Conservation (phyloP, 2,888 invertebrate species). For the Patella caerulea region DNA sequence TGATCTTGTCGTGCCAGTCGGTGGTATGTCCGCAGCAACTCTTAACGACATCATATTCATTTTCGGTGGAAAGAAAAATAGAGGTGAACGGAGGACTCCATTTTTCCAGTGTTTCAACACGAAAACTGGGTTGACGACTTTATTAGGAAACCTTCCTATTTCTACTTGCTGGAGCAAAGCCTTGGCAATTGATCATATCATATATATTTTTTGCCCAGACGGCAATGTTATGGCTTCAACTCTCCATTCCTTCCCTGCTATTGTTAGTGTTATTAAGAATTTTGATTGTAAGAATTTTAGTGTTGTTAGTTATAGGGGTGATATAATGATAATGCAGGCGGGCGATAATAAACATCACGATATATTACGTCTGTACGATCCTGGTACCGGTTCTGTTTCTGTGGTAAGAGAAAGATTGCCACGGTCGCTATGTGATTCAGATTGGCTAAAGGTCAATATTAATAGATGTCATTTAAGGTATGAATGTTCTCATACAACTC, state of each 20-base stretch:
- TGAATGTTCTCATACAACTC: slow-evolving; percentile 30
- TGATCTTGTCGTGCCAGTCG: slow-evolving; percentile 31
- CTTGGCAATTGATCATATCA: slow-evolving; percentile 34
- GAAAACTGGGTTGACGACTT: slow-evolving; percentile 30
- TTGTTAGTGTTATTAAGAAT: slow-evolving; percentile 35
- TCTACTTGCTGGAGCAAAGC: slow-evolving; percentile 39
- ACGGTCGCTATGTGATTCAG: slow-evolving; percentile 38
- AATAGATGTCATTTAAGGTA: slow-evolving; percentile 39
- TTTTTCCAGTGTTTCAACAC: slow-evolving; percentile 38
- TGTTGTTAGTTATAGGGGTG: slow-evolving; percentile 35
- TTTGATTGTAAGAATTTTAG: slow-evolving; percentile 38
- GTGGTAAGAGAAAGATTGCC: slow-evolving; percentile 36
- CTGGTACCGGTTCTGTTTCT: slow-evolving; percentile 20
- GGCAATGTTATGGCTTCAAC: slow-evolving; percentile 36
- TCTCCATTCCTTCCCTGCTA: slow-evolving; percentile 27
- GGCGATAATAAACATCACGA: slow-evolving; percentile 38
- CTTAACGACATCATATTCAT: slow-evolving; percentile 36
- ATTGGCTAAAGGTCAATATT: slow-evolving; percentile 41
- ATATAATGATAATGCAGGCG: slow-evolving; percentile 36
- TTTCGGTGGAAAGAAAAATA: slow-evolving; percentile 38
- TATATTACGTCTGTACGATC: slow-evolving; percentile 32
- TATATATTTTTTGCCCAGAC: slow-evolving; percentile 38
- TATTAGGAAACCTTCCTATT: slow-evolving; percentile 29
- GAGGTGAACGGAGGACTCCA: slow-evolving; percentile 33
- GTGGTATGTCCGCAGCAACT: slow-evolving; percentile 36